Evolutionary conservation across 2,888 invertebrate species (phyloP), one percentile per base, ranked within the genome.

Genomic region (Pheosia tremula): DNA sequence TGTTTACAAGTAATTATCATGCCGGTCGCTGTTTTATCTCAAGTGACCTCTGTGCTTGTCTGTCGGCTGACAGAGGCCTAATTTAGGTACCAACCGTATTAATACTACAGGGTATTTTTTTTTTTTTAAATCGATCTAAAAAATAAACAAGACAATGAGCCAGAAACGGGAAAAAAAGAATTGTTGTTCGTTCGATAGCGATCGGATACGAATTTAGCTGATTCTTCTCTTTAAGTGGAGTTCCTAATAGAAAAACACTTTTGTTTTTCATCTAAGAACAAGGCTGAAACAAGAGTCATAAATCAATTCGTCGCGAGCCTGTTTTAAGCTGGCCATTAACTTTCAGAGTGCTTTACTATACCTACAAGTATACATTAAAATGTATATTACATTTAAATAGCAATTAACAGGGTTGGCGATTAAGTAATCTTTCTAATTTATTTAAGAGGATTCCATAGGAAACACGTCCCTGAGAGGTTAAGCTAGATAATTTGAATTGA

Each of bases 1-100:
- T 88, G 83, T 89, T 88, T 87, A 88, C 86, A 86, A 82, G 82
- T 84, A 84, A 84, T 88, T 89, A 89, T 88, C 86, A 81, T 75
- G 77, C 68, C 70, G 69, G 75, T 62, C 70, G 66, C 78, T 80
- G 80, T 82, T 84, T 86, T 89, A 89, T 85, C 83, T 64, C 67
- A 68, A 69, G 67, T 82, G 82, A 82, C 82, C 82, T 76, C 76
- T 72, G 77, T 69, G 67, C 56, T 61, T 68, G 76, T 75, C 73
- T 68, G 68, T 63, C 64, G 68, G 64, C 77, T 79, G 78, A 75
- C 78, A 79, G 79, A 81, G 80, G 74, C 81, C 82, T 82, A 84
- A 85, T 84, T 87, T 80, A 80, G 76, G 80, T 83, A 79, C 75
- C 77, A 77, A 81, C 79, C 43, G 9, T 43, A 10, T 43, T 9